phyloP scores from a whole-genome alignment of 2,113 vertebrate species.

The Ochotona curzoniae region DNA sequence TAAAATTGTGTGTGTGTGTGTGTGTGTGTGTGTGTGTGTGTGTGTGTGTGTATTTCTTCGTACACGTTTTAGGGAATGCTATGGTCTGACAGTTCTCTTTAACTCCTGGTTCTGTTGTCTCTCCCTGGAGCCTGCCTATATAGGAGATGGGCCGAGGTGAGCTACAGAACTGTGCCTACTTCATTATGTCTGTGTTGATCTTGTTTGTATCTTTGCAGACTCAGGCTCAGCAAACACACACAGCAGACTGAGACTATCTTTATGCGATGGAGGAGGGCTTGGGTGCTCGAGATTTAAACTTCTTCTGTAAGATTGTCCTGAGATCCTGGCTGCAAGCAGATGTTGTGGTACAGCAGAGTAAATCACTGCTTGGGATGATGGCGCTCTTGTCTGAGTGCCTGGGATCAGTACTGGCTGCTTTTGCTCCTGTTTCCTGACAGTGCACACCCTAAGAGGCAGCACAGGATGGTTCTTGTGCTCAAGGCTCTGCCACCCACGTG shows the following conservation, averaged over 20 bases:
- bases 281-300: not conserved
- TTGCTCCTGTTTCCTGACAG: too few relatives aligned
- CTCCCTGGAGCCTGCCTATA: not conserved
- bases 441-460: too few relatives aligned
- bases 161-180: not conserved
- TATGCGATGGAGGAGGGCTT: not conserved
- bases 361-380: too few relatives aligned
- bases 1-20: not conserved
- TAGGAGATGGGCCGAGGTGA: not conserved
- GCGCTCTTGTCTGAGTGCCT: too few relatives aligned
- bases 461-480: too few relatives aligned
- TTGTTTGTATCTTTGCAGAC: constrained; percentile 5
- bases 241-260: not conserved
- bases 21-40: not conserved
- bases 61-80: not conserved
- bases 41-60: too few relatives aligned
- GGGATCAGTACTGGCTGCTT: too few relatives aligned
- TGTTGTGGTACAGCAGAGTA: too few relatives aligned
- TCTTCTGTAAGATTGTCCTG: constrained; percentile 13
- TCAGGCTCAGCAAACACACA: constrained; percentile 27
- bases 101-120: not conserved
- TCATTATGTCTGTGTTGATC: constrained; percentile 3
- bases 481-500: too few relatives aligned
- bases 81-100: not conserved
- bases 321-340: too few relatives aligned